A percentile compares a stretch with the other conserved stretches of the same genome.
These are phyloP conservation scores for Sinosuthora webbiana DNA, from an alignment of 2,113 vertebrate species.

Conservation along the genomic window DNA sequence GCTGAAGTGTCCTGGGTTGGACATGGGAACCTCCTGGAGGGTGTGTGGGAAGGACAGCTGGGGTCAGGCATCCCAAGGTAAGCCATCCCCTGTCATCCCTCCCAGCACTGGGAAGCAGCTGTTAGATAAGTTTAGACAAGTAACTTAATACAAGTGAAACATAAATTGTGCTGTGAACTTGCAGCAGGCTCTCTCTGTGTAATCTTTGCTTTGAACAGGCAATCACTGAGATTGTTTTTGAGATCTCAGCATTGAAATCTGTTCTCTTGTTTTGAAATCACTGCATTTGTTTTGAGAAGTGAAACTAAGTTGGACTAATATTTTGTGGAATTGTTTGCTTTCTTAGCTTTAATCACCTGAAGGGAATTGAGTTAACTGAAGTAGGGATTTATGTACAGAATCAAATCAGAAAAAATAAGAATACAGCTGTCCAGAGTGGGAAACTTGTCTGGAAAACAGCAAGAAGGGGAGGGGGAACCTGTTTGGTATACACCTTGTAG, in stretches of 20 bases:
- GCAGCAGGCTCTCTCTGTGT: background rate
- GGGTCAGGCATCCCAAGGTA: background rate
- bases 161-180: background rate
- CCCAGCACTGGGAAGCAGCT: background rate
- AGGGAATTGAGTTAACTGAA: background rate
- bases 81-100: background rate
- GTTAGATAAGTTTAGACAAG: slow-evolving; percentile 14
- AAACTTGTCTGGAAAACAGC: background rate
- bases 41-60: background rate
- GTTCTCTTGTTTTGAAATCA: too few relatives aligned
- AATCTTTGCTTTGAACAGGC: background rate
- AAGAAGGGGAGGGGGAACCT: background rate
- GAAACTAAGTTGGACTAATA: background rate
- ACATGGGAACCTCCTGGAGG: background rate
- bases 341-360: background rate
- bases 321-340: background rate
- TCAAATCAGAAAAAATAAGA: background rate
- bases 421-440: background rate
- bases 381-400: background rate
- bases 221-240: too few relatives aligned
- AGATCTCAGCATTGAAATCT: too few relatives aligned
- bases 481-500: background rate
- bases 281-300: background rate
- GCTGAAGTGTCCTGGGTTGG: background rate
- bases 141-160: background rate